These are phyloP conservation scores for Trogon surrucura DNA, from an alignment of 2,113 vertebrate species.

Conservation along the genomic window DNA sequence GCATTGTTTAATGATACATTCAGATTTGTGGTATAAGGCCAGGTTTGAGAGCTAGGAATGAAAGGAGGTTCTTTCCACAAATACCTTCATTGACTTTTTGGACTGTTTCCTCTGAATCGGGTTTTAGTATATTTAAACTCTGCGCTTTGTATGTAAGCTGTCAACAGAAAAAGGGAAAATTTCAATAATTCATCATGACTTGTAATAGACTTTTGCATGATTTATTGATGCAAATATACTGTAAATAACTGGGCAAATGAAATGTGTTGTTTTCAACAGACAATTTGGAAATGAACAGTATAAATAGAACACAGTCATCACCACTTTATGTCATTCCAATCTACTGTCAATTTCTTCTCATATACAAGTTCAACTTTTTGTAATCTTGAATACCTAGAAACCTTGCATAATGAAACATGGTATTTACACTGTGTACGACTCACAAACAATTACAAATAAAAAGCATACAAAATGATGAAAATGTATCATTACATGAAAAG, in stretches of 20 bases:
- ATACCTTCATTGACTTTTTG: not conserved
- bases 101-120: not conserved
- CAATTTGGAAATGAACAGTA: conserved; percentile 63
- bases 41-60: not conserved
- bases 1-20: not conserved
- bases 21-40: not conserved
- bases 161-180: not conserved
- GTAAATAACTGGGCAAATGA: conserved; percentile 72
- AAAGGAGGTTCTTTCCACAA: not conserved
- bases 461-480: conserved; percentile 63
- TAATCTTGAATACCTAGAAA: conserved; percentile 66
- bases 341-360: conserved; percentile 66
- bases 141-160: not conserved
- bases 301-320: conserved; percentile 71
- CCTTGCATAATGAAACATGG: conserved; percentile 65
- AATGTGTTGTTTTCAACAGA: conserved; percentile 63
- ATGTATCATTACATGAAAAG: conserved; percentile 51
- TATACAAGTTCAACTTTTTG: conserved; percentile 68
- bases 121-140: not conserved
- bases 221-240: conserved; percentile 82
- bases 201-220: conserved; percentile 58
- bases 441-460: conserved; percentile 66
- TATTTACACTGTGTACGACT: conserved; percentile 74
- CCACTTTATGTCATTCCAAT: conserved; percentile 63
- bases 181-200: not conserved